Conservation (phyloP, 2,888 invertebrate genomes). For the Allacma fusca region DNA sequence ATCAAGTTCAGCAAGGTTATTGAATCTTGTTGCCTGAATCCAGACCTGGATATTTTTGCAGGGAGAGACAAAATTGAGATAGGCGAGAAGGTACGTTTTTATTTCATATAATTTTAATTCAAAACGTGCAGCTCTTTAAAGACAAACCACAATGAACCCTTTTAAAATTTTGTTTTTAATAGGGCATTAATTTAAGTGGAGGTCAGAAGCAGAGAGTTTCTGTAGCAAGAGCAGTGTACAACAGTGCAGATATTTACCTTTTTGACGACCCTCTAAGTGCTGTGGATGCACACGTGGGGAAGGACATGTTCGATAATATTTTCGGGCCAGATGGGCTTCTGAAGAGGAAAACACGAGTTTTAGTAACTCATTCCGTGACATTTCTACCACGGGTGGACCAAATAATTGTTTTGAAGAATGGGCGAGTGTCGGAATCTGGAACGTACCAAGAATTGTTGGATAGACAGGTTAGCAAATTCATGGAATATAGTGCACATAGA, state of each 20-base stretch:
- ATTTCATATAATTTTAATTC: too few relatives aligned
- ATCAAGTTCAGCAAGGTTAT: conserved; percentile 80
- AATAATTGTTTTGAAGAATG: conserved; percentile 66
- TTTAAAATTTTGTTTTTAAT: background rate
- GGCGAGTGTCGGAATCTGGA: conserved; percentile 66
- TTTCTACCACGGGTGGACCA: conserved; percentile 78
- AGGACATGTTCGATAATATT: conserved; percentile 70
- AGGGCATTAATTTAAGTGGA: conserved; percentile 84
- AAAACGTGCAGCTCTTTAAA: too few relatives aligned
- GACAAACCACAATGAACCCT: too few relatives aligned
- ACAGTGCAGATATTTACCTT: conserved; percentile 66
- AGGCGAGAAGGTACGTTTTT: conserved; percentile 86
- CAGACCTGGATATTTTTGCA: conserved; percentile 91
- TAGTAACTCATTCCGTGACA: conserved; percentile 95
- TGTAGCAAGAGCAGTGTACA: conserved; percentile 70
- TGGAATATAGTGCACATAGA: too few relatives aligned
- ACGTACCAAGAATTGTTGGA: conserved; percentile 67
- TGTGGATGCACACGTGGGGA: conserved; percentile 74
- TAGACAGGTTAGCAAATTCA: conserved; percentile 63
- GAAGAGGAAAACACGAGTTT: conserved; percentile 75
- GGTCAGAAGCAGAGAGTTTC: conserved; percentile 73
- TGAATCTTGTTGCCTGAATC: conserved; percentile 86
- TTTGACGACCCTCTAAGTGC: conserved; percentile 78
- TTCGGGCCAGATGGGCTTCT: conserved; percentile 65
- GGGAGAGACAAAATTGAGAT: conserved; percentile 98